Percentiles rank a stretch among this genome's conserved stretches.
phyloP scores from a whole-genome alignment of 2,888 invertebrate genomes.

The Mamestra brassicae region DNA sequence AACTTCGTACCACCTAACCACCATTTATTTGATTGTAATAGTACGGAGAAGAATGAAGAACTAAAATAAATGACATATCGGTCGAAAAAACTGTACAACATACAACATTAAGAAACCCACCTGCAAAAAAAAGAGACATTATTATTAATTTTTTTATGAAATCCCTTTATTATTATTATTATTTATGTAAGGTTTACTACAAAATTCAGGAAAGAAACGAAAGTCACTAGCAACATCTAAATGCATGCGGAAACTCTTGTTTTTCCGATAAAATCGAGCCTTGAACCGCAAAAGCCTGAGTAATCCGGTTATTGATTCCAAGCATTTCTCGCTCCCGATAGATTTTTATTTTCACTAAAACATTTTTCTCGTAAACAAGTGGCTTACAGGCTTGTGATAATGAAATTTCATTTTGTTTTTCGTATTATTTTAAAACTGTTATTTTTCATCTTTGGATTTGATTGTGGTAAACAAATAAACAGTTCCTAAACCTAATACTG shows the following conservation, averaged over 20 bases:
- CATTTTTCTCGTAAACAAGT: slow-evolving; percentile 63
- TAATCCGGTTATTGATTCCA: slow-evolving; percentile 75
- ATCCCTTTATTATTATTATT: too few species aligned
- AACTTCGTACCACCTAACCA: too few species aligned
- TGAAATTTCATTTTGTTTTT: slow-evolving; percentile 51
- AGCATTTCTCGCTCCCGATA: slow-evolving; percentile 53
- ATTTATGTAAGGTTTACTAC: background rate
- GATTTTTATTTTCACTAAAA: slow-evolving; percentile 66
- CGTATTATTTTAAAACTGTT: background rate
- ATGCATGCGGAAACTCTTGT: slow-evolving; percentile 46
- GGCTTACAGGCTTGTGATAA: slow-evolving; percentile 62
- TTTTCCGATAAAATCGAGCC: slow-evolving; percentile 60
- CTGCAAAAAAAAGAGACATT: background rate
- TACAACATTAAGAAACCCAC: too few species aligned
- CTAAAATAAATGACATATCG: too few species aligned
- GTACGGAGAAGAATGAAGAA: too few species aligned
- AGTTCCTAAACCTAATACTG: too few species aligned
- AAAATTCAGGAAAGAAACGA: slow-evolving; percentile 2
- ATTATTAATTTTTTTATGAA: background rate
- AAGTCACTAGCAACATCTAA: slow-evolving; percentile 18
- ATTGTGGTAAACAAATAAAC: background rate
- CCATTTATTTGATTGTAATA: too few species aligned
- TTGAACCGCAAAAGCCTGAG: slow-evolving; percentile 58
- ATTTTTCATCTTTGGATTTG: background rate
- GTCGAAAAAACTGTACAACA: too few species aligned